Evolutionary conservation across 2,888 invertebrate genomes (phyloP).

Genomic region (Ditylenchus weischeri): DNA sequence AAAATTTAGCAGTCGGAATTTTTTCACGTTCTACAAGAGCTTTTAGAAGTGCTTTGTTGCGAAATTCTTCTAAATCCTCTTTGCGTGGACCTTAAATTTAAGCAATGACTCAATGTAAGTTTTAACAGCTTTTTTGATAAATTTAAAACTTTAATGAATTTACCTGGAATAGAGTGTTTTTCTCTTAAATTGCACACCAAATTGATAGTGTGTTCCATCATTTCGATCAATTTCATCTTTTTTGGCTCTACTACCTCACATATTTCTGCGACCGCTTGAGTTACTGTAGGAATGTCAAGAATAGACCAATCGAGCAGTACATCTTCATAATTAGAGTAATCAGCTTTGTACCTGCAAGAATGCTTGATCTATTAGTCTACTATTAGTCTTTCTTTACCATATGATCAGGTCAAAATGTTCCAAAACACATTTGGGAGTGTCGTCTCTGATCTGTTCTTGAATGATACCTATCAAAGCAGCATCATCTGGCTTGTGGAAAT

Average conservation of each 20-base stretch:
- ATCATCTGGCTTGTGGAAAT: slow-evolving; percentile 30
- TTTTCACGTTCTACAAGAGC: slow-evolving; percentile 7
- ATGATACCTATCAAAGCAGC: slow-evolving; percentile 30
- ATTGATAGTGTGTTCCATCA: slow-evolving; percentile 29
- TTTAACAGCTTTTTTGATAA: too few relatives aligned
- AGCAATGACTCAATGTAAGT: too few relatives aligned
- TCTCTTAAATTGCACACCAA: slow-evolving; percentile 23
- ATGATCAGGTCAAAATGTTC: slow-evolving; percentile 26
- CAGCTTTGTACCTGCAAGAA: slow-evolving; percentile 1
- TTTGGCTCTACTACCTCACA: slow-evolving; percentile 14
- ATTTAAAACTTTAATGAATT: too few relatives aligned
- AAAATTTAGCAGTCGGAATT: slow-evolving; percentile 29
- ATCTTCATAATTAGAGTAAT: slow-evolving; percentile 20
- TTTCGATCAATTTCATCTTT: slow-evolving; percentile 29
- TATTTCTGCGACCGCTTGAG: slow-evolving; percentile 20
- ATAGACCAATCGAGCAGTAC: slow-evolving; percentile 23
- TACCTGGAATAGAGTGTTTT: slow-evolving; percentile 29
- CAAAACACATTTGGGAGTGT: slow-evolving; percentile 12
- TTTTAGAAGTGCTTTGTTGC: slow-evolving; percentile 28
- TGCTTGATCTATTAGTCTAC: too few relatives aligned
- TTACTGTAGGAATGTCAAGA: slow-evolving; percentile 20
- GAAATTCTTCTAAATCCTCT: slow-evolving; percentile 26
- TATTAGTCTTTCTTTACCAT: slow-evolving; percentile 17
- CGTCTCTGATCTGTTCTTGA: slow-evolving; percentile 21
- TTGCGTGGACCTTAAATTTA: slow-evolving; percentile 21